phyloP scores from a whole-genome alignment of 23 tunicate genomes.

The Halocynthia aurantium region DNA sequence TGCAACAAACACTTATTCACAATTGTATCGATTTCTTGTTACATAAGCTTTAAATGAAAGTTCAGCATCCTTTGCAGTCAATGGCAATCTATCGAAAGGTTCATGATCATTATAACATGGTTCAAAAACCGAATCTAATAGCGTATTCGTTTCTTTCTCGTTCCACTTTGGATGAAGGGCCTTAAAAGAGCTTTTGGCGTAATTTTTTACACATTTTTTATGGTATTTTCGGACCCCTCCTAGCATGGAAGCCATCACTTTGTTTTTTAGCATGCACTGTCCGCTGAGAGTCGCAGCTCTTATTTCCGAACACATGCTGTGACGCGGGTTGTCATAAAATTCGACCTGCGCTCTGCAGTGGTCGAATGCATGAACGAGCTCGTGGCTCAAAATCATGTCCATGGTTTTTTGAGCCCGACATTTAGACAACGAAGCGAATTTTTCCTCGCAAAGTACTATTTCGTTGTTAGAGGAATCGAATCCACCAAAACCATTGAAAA shows the following conservation, averaged over 20 bases:
- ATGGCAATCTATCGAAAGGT: conserved; percentile 83
- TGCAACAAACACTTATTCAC: background rate
- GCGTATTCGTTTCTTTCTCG: conserved; percentile 6
- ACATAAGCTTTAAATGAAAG: conserved; percentile 49
- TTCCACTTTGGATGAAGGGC: conserved; percentile 41
- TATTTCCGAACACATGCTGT: conserved; percentile 82
- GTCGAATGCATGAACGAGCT: conserved; percentile 83
- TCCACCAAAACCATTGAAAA: conserved; percentile 31
- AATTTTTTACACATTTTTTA: conserved; percentile 53
- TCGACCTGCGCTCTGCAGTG: conserved; percentile 81
- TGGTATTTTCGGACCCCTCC: conserved; percentile 37
- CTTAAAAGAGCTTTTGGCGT: conserved; percentile 56
- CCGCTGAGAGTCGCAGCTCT: conserved; percentile 91
- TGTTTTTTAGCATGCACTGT: conserved; percentile 55
- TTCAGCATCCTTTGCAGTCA: conserved; percentile 46
- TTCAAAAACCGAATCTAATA: conserved; percentile 38
- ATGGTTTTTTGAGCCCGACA: background rate
- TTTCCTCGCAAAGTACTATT: conserved; percentile 62
- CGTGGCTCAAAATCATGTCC: conserved; percentile 59
- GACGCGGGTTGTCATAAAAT: conserved; percentile 52
- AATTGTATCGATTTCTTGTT: conserved; percentile 29
- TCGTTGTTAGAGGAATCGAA: conserved; percentile 68
- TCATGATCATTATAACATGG: conserved; percentile 65
- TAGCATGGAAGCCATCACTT: conserved; percentile 21
- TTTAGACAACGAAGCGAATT: conserved; percentile 6